Evolutionary conservation across 2,888 invertebrate genomes (phyloP), one percentile per base, ranked within the genome.

Genomic region (Epirrita christyi): DNA sequence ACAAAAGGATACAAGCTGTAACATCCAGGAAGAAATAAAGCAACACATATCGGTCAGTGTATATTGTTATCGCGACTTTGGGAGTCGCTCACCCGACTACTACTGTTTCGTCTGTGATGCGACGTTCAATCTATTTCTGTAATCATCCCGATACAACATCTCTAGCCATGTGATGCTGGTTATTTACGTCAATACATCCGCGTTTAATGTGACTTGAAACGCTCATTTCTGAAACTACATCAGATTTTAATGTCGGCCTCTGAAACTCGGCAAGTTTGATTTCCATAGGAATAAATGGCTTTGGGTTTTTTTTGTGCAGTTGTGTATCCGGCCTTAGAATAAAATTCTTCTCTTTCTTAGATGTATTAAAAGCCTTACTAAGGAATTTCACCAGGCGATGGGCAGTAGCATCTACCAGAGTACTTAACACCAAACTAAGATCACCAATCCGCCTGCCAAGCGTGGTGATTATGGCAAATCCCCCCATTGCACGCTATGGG

Each of bases 121-220:
- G 59, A 58, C 68, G 50, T 67, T 66, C 64, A 73, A 75, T 83
- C 86, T 86, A 86, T 81, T 83, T 85, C 83, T 47, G 65, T 73
- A 80, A 81, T 75, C 76, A 73, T 78, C 75, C 78, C 78, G 74
- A 80, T 78, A 80, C 78, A 72, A 75, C 64, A 77, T 74, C 76
- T 71, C 76, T 71, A 75, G 77, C 73, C 78, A 73, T 78, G 80
- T 77, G 79, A 78, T 81, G 72, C 70, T 62, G 66, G 73, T 79
- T 83, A 83, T 83, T 85, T 85, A 80, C 81, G 85, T 83, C 80
- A 81, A 72, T 74, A 73, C 70, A 75, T 73, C 72, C 68, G 71
- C 62, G 63, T 70, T 52, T 46, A 43, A 46, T 51, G 41, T 36
- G 49, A 44, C 47, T 50, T 29, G 37, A 27, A 54, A 46, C 48